Percentiles rank a stretch among this genome's conserved stretches.
These are phyloP conservation scores for Oplegnathus fasciatus DNA, from an alignment of 2,113 vertebrate species.

Conservation along the genomic window DNA sequence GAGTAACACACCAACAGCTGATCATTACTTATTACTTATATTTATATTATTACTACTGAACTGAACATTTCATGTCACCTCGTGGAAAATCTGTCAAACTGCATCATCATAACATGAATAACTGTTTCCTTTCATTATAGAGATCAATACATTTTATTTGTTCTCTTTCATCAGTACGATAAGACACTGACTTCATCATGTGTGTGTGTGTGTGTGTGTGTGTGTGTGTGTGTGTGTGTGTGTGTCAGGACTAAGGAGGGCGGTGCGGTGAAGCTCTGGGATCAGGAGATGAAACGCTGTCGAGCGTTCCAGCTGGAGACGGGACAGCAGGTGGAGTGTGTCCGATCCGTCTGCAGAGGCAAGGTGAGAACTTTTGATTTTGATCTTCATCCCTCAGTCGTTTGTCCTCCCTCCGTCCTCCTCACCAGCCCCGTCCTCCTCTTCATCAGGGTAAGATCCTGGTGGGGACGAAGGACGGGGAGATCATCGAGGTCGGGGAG, in stretches of 20 bases:
- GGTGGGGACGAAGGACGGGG: constrained; percentile 96
- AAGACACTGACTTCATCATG: not conserved
- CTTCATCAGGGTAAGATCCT: constrained; percentile 93
- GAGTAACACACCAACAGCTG: constrained; percentile 72
- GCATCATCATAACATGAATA: too few relatives aligned
- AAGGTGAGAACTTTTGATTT: constrained; percentile 84
- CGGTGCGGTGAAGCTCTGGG: constrained; percentile 96
- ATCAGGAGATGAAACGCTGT: constrained; percentile 98
- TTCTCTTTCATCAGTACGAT: too few relatives aligned
- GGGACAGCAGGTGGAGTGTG: constrained; percentile 91
- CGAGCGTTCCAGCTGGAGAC: constrained; percentile 97
- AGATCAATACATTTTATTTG: too few relatives aligned
- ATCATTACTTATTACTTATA: too few relatives aligned
- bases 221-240: constrained; percentile 23
- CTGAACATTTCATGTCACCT: not conserved
- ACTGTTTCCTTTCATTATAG: not conserved
- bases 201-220: constrained; percentile 9
- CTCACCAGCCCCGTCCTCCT: not conserved
- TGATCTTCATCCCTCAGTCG: not conserved
- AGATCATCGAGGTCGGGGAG: constrained; percentile 98
- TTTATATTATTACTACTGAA: too few relatives aligned
- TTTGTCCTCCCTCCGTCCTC: not conserved
- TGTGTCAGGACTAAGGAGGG: constrained; percentile 93
- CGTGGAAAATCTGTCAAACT: not conserved
- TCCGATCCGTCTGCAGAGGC: constrained; percentile 94